phyloP scores from a whole-genome alignment of 64 coral and sea anemone genomes.

The Porites australiensis region DNA sequence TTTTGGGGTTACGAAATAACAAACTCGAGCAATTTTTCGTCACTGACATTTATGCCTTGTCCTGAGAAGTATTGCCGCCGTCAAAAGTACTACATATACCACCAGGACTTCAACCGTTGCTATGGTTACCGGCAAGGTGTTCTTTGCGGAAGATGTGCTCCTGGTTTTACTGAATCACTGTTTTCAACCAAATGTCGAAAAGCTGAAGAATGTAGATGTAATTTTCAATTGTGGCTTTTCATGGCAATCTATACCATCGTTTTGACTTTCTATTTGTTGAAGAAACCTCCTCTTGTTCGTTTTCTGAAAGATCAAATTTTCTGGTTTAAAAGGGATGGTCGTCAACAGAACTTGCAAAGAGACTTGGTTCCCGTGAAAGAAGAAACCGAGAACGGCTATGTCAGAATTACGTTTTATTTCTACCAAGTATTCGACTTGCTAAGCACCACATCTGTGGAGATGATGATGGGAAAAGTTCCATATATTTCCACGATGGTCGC shows the following conservation, averaged over 20 bases:
- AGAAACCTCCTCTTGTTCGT: constrained; percentile 24
- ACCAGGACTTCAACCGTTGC: constrained; percentile 51
- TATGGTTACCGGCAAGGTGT: constrained; percentile 42
- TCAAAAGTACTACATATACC: background rate
- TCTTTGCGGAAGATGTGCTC: constrained; percentile 51
- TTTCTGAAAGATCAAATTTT: constrained; percentile 34
- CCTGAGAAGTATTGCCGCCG: constrained; percentile 56
- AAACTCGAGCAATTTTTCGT: background rate
- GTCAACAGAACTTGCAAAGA: background rate
- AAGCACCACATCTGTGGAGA: constrained; percentile 1
- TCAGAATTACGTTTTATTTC: constrained; percentile 72
- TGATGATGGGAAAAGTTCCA: background rate
- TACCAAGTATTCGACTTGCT: constrained; percentile 70
- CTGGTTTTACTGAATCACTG: constrained; percentile 59
- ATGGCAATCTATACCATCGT: constrained; percentile 5
- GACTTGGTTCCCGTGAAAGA: background rate
- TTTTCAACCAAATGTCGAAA: constrained; percentile 46
- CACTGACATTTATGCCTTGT: constrained; percentile 22
- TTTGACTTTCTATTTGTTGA: constrained; percentile 34
- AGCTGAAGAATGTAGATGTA: constrained; percentile 7
- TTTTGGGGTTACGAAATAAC: constrained; percentile 63
- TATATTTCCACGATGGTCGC: constrained; percentile 20
- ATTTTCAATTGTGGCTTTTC: constrained; percentile 44
- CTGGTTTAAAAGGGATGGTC: constrained; percentile 41
- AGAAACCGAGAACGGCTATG: constrained; percentile 19